Evolutionary conservation across 2,113 vertebrate genomes (phyloP).

Genomic region (Fukomys damarensis): DNA sequence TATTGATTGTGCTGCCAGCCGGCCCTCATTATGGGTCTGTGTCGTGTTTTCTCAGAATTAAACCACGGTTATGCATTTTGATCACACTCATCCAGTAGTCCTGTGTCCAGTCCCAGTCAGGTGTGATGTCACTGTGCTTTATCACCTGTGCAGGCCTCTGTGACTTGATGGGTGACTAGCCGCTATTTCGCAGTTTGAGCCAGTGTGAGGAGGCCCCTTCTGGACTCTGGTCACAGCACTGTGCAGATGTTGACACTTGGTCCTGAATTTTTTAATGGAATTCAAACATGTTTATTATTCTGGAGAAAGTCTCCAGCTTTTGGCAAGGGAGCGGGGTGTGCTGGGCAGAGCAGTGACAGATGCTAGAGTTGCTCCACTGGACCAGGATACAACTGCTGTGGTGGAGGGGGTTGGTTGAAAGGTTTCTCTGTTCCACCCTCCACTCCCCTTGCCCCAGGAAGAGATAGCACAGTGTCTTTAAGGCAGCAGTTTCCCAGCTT

Average conservation of each 20-base stretch:
- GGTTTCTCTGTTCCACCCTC: no score
- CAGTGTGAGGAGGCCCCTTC: background rate
- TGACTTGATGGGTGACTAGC: background rate
- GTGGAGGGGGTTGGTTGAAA: background rate
- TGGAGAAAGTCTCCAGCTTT: background rate
- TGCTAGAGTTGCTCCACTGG: background rate
- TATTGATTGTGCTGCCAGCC: background rate
- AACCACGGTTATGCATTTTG: background rate
- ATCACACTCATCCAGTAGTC: background rate
- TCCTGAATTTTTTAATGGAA: background rate
- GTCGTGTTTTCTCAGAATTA: background rate
- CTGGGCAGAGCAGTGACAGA: background rate
- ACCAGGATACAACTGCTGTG: background rate
- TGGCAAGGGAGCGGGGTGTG: background rate
- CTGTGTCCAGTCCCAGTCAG: background rate
- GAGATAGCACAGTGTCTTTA: background rate
- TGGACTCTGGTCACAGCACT: background rate
- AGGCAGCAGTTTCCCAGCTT: background rate
- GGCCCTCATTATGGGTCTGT: background rate
- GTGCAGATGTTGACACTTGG: no score
- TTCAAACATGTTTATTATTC: background rate
- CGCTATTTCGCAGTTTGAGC: background rate
- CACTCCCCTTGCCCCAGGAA: background rate
- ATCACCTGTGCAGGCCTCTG: background rate
- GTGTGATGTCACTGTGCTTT: background rate